A percentile compares a stretch with the other conserved stretches of the same genome.
Evolutionary conservation across 2,797 vertebrate species (phyloP).

Genomic region (Pseudochirops cupreus): DNA sequence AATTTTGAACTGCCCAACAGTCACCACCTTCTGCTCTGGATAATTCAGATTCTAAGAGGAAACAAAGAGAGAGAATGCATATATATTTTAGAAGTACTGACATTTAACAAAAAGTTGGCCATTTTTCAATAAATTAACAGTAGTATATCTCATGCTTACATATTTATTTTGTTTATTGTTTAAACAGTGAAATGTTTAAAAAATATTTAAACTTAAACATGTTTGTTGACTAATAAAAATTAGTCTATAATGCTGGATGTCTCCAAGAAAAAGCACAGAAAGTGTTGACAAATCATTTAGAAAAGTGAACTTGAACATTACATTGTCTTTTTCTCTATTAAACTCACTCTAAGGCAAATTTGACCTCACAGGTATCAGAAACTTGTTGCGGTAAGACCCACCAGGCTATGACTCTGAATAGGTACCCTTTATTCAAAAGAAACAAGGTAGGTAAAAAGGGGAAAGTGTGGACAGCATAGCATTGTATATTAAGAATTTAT

Average conservation of each 20-base stretch:
- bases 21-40: conserved; percentile 99
- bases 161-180: not conserved
- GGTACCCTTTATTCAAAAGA: not conserved
- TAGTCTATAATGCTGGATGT: not conserved
- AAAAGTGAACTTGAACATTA: not conserved
- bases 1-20: conserved; percentile 99
- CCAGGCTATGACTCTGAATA: not conserved
- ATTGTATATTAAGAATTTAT: not conserved
- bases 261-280: not conserved
- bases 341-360: not conserved
- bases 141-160: not conserved
- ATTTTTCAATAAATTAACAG: not conserved
- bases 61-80: not conserved
- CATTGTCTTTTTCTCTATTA: not conserved
- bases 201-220: not conserved
- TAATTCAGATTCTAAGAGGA: conserved; percentile 95
- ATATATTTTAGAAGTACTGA: conserved; percentile 33
- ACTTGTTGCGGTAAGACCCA: not conserved
- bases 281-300: not conserved
- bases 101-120: conserved; percentile 2
- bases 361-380: not conserved
- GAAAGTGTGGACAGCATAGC: not conserved
- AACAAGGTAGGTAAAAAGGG: not conserved
- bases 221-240: not conserved
- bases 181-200: not conserved